Percentiles rank a stretch among this genome's conserved stretches.
phyloP scores from a whole-genome alignment of 2,113 vertebrate genomes.

The Mirza zaza region DNA sequence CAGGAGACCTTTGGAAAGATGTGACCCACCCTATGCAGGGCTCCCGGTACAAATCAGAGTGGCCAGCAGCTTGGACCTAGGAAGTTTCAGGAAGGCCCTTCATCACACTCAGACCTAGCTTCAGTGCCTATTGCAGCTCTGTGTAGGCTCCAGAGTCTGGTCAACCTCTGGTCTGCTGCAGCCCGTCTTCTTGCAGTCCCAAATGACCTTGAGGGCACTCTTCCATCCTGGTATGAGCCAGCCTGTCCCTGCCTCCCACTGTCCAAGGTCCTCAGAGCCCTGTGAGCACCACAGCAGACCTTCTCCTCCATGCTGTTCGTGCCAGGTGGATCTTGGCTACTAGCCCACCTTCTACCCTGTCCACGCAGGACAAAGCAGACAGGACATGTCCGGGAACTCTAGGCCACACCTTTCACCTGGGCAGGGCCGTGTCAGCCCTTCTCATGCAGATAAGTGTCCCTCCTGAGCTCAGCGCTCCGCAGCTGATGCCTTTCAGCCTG shows the following conservation, averaged over 20 bases:
- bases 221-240: not conserved
- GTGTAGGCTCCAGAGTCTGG: not conserved
- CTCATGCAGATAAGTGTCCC: not conserved
- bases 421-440: not conserved
- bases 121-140: not conserved
- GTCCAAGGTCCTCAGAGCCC: not conserved
- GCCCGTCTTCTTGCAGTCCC: not conserved
- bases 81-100: not conserved
- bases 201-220: not conserved
- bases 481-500: not conserved
- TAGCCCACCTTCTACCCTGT: not conserved
- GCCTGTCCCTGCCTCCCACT: not conserved
- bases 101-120: too few species aligned
- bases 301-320: not conserved
- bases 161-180: not conserved
- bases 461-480: not conserved
- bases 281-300: not conserved
- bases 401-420: not conserved
- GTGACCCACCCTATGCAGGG: not conserved
- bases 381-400: too few species aligned
- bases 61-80: not conserved
- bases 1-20: not conserved
- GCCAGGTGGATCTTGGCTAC: not conserved
- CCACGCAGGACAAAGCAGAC: not conserved
- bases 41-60: not conserved